These are phyloP conservation scores for Unio delphinus DNA, from an alignment of 2,888 invertebrate genomes.

Conservation along the genomic window DNA sequence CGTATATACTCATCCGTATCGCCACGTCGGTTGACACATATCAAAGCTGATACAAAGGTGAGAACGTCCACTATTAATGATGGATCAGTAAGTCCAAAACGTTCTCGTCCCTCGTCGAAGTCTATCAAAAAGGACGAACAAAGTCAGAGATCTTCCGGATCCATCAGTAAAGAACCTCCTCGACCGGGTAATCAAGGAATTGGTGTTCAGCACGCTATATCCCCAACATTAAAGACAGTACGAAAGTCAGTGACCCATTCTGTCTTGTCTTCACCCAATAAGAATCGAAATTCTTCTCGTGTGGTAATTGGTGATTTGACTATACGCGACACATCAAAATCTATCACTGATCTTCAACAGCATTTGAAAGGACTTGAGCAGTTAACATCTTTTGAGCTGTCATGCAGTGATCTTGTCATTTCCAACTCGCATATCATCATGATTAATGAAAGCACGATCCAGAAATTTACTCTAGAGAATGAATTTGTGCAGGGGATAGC, in stretches of 20 bases:
- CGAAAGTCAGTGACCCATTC: conserved; percentile 16
- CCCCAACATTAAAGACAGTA: conserved; percentile 6
- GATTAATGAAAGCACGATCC: conserved; percentile 25
- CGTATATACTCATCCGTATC: too few relatives aligned
- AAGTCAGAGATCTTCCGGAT: too few relatives aligned
- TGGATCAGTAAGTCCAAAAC: too few relatives aligned
- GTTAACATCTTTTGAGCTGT: conserved; percentile 32
- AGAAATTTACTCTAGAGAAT: conserved; percentile 30
- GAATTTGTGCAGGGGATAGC: conserved; percentile 23
- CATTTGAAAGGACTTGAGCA: conserved; percentile 21
- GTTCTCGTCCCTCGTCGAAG: too few relatives aligned
- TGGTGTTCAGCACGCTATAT: conserved; percentile 11
- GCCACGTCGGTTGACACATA: too few relatives aligned
- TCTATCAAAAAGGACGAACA: too few relatives aligned
- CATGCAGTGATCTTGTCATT: conserved; percentile 31
- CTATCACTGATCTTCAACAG: conserved; percentile 6
- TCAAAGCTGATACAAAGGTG: too few relatives aligned
- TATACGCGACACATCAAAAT: conserved; percentile 20
- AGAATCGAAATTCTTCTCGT: conserved; percentile 18
- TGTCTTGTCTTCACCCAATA: conserved; percentile 14
- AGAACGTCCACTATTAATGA: too few relatives aligned
- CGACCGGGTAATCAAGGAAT: conserved; percentile 22
- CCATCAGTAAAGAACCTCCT: too few relatives aligned
- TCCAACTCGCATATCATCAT: conserved; percentile 22
- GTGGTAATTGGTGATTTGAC: conserved; percentile 32